Evolutionary conservation across 2,113 vertebrate genomes (phyloP), one percentile per base, ranked within the genome.

Genomic region (Argyrosomus japonicus): DNA sequence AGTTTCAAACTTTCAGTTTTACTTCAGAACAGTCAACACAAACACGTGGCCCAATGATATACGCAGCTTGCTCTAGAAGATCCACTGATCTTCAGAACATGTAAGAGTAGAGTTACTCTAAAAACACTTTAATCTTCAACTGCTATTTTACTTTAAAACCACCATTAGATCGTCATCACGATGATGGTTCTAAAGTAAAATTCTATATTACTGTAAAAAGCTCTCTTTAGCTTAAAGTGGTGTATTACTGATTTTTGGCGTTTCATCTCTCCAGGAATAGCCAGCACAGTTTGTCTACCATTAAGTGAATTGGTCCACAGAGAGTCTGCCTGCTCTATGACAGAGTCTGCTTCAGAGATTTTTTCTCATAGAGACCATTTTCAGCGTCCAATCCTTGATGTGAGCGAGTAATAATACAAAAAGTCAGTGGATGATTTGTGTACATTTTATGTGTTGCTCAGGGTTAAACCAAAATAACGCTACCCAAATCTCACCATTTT

Each of bases 241-340:
- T 58, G 48, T 68, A 51, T 60, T 54, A 43, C 25, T 57, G 21
- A 50, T 45, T 25, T 72, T 62, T 81, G 64, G 57, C 54, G 17
- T 67, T 63, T 36, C 23, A 43, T 68, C 25, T 27, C 29, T 50
- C 14, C n/a, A 60, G 45, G 53, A 88, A 61, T 3, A 27, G 53
- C 64, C 29, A 54, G 14, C 61, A 64, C 51, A 68, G n/a, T 56
- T 60, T 79, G 18, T 54, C 6, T 21, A 21, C 13, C 58, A 50
- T 83, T 61, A 77, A 90, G 32, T 68, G 73, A 78, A 85, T 71
- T 74, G 79, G 62, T 32, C 40, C 17, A 1, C 1, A 36, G 68
- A 71, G 29, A 0, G 48, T 75, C 69, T 71, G 53, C 83, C 83
- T 71, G 56, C 61, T 57, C 67, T 54, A 45, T 65, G 40, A 57